These are phyloP conservation scores for Odocoileus virginianus DNA, from an alignment of 2,113 vertebrate genomes.

Conservation along the genomic window DNA sequence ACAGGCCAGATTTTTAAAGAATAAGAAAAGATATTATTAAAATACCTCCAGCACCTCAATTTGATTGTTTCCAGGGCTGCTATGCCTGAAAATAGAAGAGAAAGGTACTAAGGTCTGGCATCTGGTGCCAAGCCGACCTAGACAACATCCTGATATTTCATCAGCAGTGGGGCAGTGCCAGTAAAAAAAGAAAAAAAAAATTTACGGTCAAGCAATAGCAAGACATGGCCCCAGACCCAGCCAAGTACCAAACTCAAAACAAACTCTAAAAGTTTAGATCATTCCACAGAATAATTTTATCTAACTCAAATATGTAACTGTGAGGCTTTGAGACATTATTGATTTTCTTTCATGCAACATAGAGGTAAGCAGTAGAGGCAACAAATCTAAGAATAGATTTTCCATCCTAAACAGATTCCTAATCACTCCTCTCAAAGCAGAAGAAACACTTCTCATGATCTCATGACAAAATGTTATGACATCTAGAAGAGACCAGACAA, in stretches of 20 bases:
- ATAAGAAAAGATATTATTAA: not conserved
- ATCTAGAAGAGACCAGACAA: not conserved
- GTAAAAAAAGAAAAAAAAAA: not conserved
- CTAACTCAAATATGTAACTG: not conserved
- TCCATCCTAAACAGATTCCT: conserved; percentile 1
- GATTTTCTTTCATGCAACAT: not conserved
- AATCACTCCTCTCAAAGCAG: not conserved
- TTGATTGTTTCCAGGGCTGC: not conserved
- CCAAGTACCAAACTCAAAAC: not conserved
- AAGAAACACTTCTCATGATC: conserved; percentile 18
- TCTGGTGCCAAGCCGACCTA: not conserved
- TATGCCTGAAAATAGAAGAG: not conserved
- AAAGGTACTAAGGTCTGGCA: not conserved
- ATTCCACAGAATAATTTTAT: not conserved
- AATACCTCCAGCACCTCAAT: not conserved
- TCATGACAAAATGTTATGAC: conserved; percentile 21
- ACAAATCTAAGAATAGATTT: not conserved
- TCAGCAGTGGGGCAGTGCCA: not conserved
- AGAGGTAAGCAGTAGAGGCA: not conserved
- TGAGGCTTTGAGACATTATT: not conserved
- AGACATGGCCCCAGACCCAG: not conserved
- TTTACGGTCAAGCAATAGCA: not conserved
- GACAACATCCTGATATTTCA: not conserved
- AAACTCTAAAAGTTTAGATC: not conserved
- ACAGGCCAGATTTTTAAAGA: not conserved